phyloP scores from a whole-genome alignment of 2,888 invertebrate genomes.

The Idaea biselata region DNA sequence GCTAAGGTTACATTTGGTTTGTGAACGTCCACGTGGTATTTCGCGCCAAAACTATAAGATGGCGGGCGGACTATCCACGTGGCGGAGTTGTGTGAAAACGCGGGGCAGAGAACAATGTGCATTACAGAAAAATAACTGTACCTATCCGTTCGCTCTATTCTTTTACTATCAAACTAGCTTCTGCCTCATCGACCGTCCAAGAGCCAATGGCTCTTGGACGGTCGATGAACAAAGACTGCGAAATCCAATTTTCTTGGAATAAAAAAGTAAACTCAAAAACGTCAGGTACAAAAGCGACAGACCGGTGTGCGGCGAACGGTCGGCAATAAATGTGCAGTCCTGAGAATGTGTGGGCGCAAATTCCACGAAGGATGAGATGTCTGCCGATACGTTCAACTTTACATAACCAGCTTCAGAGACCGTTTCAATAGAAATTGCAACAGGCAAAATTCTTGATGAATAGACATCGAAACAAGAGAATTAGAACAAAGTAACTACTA shows the following conservation, averaged over 20 bases:
- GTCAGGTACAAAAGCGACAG: slow-evolving; percentile 38
- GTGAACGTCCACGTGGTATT: slow-evolving; percentile 15
- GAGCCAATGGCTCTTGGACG: neutral
- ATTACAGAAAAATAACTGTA: neutral
- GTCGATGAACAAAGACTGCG: neutral
- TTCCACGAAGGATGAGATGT: slow-evolving; percentile 72
- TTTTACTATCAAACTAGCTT: no score
- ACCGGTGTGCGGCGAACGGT: slow-evolving; percentile 33
- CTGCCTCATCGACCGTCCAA: no score
- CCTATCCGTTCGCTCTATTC: no score
- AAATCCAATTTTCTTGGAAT: slow-evolving; percentile 40
- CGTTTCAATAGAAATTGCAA: slow-evolving; percentile 53
- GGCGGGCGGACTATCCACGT: slow-evolving; percentile 62
- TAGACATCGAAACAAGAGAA: neutral
- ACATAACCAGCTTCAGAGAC: slow-evolving; percentile 47
- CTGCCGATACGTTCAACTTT: slow-evolving; percentile 61
- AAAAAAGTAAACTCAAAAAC: slow-evolving; percentile 39
- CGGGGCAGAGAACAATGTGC: slow-evolving; percentile 7
- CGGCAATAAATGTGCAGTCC: slow-evolving; percentile 40
- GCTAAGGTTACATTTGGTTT: no score
- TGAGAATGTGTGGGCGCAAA: slow-evolving; percentile 67
- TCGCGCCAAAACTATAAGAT: slow-evolving; percentile 57
- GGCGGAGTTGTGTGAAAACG: slow-evolving; percentile 31
- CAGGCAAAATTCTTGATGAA: slow-evolving; percentile 5
- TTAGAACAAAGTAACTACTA: neutral